phyloP scores from a whole-genome alignment of 2,888 invertebrate species.

The Thymelicus acteon region DNA sequence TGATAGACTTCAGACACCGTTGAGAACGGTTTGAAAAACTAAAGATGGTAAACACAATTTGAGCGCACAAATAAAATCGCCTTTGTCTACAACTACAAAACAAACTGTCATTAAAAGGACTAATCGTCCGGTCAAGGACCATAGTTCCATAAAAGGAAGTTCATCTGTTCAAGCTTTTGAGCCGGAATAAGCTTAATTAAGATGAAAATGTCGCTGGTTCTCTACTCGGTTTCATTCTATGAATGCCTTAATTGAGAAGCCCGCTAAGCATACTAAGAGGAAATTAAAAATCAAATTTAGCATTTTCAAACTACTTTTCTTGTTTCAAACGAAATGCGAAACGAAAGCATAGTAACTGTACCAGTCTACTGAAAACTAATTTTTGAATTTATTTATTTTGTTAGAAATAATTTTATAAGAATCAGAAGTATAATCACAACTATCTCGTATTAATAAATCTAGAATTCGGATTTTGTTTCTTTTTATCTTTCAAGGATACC shows the following conservation, averaged over 20 bases:
- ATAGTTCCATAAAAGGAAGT: constrained; percentile 22
- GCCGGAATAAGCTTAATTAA: constrained; percentile 38
- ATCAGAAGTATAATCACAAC: no score
- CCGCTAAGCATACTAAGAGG: constrained; percentile 39
- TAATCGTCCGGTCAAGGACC: neutral
- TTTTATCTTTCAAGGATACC: no score
- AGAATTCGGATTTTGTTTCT: no score
- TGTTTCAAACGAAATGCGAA: constrained; percentile 17
- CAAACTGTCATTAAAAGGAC: no score
- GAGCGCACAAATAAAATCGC: no score
- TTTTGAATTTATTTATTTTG: neutral
- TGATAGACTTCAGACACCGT: no score
- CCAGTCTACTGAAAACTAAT: neutral
- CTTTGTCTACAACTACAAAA: no score
- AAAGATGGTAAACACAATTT: no score
- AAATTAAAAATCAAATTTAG: constrained; percentile 37
- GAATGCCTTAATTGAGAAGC: constrained; percentile 34
- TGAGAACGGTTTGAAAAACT: no score
- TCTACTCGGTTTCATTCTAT: constrained; percentile 31
- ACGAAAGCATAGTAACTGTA: constrained; percentile 10
- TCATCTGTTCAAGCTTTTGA: constrained; percentile 27
- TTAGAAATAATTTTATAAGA: neutral
- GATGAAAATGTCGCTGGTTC: constrained; percentile 34
- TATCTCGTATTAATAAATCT: no score
- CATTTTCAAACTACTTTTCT: constrained; percentile 33